A percentile compares a stretch with the other conserved stretches of the same genome.
These are phyloP conservation scores for Sepiola atlantica DNA, from an alignment of 2,888 invertebrate species.

Conservation along the genomic window DNA sequence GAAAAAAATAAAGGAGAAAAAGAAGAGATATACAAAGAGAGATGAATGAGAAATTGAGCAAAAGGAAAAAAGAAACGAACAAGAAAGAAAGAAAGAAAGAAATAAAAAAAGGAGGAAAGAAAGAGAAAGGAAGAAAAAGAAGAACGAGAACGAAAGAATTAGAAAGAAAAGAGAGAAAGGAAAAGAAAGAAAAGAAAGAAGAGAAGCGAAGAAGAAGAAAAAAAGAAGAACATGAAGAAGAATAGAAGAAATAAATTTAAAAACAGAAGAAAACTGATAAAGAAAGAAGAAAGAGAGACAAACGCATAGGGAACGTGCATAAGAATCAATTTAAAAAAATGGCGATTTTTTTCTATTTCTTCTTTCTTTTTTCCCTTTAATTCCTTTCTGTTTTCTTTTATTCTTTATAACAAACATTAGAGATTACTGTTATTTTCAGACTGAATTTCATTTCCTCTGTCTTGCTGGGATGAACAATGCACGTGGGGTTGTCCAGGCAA, in stretches of 20 bases:
- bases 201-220: background rate
- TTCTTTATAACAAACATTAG: background rate
- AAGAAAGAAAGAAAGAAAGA: background rate
- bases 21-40: no score
- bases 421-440: slow-evolving; percentile 16
- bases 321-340: background rate
- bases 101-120: no score
- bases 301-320: background rate
- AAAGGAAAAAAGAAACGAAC: no score
- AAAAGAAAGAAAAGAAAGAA: background rate
- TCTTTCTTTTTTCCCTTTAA: no score
- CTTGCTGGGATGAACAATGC: background rate
- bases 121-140: background rate
- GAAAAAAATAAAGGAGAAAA: background rate
- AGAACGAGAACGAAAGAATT: background rate
- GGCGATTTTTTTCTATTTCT: background rate
- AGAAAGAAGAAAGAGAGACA: background rate
- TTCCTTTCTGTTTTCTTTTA: background rate
- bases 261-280: background rate
- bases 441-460: background rate
- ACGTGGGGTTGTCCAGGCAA: background rate
- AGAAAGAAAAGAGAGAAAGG: background rate
- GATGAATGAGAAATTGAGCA: background rate
- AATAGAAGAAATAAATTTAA: background rate
- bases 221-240: background rate